phyloP scores from a whole-genome alignment of 2,797 vertebrate species.

The Echiichthys vipera region DNA sequence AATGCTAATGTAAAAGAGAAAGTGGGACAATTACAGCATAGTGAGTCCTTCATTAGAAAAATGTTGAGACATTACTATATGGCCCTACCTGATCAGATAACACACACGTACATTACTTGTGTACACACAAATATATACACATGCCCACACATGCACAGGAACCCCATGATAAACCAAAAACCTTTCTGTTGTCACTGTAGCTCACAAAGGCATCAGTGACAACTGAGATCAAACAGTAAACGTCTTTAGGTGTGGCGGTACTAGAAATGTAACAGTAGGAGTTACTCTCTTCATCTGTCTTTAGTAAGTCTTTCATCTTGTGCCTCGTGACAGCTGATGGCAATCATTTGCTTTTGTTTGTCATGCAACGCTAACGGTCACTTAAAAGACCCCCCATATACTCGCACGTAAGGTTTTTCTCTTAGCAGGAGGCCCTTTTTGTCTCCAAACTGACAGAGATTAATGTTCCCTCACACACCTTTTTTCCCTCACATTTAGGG shows the following conservation, averaged over 20 bases:
- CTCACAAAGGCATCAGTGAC: constrained; percentile 47
- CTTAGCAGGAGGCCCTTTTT: constrained; percentile 46
- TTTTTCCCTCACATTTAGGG: constrained; percentile 44
- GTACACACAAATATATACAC: constrained; percentile 28
- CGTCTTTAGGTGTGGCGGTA: constrained; percentile 53
- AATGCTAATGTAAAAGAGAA: constrained; percentile 73
- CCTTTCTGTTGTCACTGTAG: constrained; percentile 25
- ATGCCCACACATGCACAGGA: constrained; percentile 13
- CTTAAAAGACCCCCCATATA: constrained; percentile 42
- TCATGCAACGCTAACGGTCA: constrained; percentile 57
- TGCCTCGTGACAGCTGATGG: constrained; percentile 67
- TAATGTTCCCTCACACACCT: constrained; percentile 47
- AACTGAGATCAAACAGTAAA: constrained; percentile 53
- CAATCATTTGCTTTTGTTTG: constrained; percentile 63
- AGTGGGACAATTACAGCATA: constrained; percentile 61
- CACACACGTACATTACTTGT: neutral
- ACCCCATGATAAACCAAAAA: constrained; percentile 10
- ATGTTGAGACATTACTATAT: neutral
- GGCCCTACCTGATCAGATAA: neutral
- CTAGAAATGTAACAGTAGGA: constrained; percentile 38
- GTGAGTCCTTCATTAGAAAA: constrained; percentile 63
- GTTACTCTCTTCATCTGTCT: constrained; percentile 47
- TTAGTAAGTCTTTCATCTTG: constrained; percentile 64
- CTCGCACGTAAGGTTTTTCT: constrained; percentile 62
- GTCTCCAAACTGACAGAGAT: constrained; percentile 61